These are phyloP conservation scores for Lasioglossum morio DNA, from an alignment of 2,888 invertebrate species.

Conservation along the genomic window DNA sequence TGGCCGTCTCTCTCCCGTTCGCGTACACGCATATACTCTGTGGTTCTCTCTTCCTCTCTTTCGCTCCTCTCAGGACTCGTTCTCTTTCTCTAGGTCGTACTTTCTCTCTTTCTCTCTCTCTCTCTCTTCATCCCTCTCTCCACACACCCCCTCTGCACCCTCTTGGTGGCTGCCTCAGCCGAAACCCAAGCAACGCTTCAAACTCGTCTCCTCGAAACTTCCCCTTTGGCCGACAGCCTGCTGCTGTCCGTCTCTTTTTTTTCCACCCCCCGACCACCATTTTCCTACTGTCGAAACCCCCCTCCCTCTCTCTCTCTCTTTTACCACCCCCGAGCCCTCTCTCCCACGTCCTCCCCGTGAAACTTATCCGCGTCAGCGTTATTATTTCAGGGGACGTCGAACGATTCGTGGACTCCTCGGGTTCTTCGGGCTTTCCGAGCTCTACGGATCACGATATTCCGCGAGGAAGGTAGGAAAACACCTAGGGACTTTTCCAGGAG, in stretches of 20 bases:
- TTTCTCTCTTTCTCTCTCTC: not conserved
- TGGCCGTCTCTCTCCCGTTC: not conserved
- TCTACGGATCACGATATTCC: not conserved
- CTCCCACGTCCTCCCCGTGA: not conserved
- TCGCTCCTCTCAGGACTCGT: not conserved
- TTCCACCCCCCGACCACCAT: not conserved
- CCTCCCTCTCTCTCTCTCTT: not conserved
- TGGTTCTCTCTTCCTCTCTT: not conserved
- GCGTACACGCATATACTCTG: not conserved
- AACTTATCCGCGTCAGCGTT: slow-evolving; percentile 60
- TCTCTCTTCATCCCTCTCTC: not conserved
- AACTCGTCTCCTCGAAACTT: slow-evolving; percentile 48
- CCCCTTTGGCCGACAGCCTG: slow-evolving; percentile 14
- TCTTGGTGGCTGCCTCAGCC: slow-evolving; percentile 40
- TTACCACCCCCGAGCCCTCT: not conserved
- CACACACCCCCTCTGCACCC: slow-evolving; percentile 2
- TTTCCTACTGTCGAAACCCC: not conserved
- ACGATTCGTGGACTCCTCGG: not conserved
- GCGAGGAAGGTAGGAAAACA: not conserved
- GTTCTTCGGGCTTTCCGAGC: not conserved
- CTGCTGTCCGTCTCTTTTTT: slow-evolving; percentile 12
- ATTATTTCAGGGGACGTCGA: slow-evolving; percentile 66
- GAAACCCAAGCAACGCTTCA: slow-evolving; percentile 59
- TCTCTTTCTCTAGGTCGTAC: not conserved
- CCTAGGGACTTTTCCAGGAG: not conserved